Evolutionary conservation across 2,797 vertebrate genomes (phyloP).

Genomic region (Peromyscus eremicus): DNA sequence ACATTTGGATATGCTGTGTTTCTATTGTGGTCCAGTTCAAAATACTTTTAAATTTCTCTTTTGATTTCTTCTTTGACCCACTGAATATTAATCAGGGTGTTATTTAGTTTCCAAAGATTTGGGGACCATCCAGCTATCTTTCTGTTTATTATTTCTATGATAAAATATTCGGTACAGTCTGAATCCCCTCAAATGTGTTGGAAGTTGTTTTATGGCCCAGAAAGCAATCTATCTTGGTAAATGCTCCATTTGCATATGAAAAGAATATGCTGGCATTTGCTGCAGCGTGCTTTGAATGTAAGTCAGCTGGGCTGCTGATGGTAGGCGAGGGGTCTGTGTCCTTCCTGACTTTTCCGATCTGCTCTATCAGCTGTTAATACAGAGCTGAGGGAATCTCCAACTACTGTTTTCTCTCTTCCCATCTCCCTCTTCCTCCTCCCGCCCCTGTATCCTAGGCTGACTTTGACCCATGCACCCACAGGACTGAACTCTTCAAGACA

Average conservation of each 20-base stretch:
- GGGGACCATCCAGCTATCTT: constrained; percentile 1
- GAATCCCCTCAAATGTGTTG: neutral
- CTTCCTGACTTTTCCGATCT: neutral
- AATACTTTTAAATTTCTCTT: constrained; percentile 18
- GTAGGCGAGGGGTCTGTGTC: neutral
- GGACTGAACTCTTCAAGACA: neutral
- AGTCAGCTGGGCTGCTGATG: neutral
- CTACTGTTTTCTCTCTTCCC: neutral
- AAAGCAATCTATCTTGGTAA: constrained; percentile 38
- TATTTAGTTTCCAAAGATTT: constrained; percentile 30
- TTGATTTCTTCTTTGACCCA: constrained; percentile 20
- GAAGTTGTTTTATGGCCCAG: constrained; percentile 32
- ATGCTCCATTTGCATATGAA: constrained; percentile 42
- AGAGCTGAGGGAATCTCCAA: neutral
- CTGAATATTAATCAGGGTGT: constrained; percentile 3
- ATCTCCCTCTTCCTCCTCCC: no score
- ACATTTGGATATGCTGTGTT: neutral
- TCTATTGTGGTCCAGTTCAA: neutral
- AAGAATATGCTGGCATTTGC: neutral
- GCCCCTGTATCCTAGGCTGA: neutral
- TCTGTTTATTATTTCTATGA: neutral
- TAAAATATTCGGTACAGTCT: constrained; percentile 6
- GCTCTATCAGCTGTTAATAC: neutral
- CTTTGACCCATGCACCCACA: neutral
- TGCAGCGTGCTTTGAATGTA: neutral